phyloP scores from a whole-genome alignment of 2,797 vertebrate genomes.

The Graptemys geographica region DNA sequence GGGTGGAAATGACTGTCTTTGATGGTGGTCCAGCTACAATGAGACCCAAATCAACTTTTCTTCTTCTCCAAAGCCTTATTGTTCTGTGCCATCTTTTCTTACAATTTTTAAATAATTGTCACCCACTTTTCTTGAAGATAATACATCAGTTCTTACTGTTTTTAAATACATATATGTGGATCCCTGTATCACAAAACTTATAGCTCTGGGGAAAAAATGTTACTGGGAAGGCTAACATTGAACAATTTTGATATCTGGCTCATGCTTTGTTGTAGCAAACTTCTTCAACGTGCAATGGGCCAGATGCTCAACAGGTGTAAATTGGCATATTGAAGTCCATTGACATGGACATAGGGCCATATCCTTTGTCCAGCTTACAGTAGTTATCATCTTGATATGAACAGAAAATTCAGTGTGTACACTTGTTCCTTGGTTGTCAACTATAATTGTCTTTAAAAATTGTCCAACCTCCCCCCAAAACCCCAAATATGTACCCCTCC shows the following conservation, averaged over 20 bases:
- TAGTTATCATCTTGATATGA: fast-evolving
- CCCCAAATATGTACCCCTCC: neutral
- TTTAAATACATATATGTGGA: neutral
- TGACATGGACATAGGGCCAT: neutral
- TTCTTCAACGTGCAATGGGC: fast-evolving
- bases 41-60: neutral
- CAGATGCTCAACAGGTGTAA: neutral
- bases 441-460: conserved; percentile 20
- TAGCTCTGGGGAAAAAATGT: fast-evolving
- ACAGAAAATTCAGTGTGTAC: neutral
- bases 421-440: neutral
- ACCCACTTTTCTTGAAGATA: neutral
- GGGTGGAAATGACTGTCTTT: neutral
- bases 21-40: neutral
- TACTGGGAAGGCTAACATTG: fast-evolving
- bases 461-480: neutral
- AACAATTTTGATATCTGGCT: neutral
- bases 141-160: neutral
- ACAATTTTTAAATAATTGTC: neutral
- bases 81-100: neutral
- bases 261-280: neutral
- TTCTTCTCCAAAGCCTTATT: fast-evolving
- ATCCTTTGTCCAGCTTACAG: neutral
- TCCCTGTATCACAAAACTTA: fast-evolving
- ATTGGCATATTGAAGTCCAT: neutral